Base-by-base conservation (phyloP, 2,797 vertebrate genomes). In the Arrhamphus sclerolepis region DNA sequence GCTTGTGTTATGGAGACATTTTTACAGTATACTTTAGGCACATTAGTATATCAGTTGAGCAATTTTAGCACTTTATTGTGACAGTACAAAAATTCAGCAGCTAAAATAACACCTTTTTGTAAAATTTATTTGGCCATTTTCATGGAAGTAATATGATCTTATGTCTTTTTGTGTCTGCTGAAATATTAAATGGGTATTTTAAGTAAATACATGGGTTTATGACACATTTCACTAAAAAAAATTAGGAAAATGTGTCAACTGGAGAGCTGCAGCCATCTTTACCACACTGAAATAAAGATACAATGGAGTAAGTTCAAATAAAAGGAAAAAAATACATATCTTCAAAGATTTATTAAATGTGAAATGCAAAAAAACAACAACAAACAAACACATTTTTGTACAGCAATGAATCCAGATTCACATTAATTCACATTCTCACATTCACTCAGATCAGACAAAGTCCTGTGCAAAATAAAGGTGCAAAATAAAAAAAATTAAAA, bases 401-500 rank as follows among this genome's bases (percentile, higher is more conserved):
- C 82, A 85, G 78, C 77, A 85, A 76, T 84, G 78, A 31, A 62
- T 20, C 54, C 34, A 68, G 74, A 72, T 60, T 77, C 65, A 83
- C 73, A 72, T 46, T 44, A 38, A n/a, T 34, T 34, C 31, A 34
- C 10, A 34, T 34, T 10, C 72, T 81, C 60, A 72, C 54, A 74
- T 72, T 46, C 34, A 38, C 34, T 38, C 34, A 38, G 3, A 72
- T 80, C 49, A 81, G 62, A 72, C 21, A 65, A 34, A 69, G 72
- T 57, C 66, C 22, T 83, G 84, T 88, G 85, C 86, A 89, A 91
- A 86, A 58, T 70, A 70, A 83, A 80, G 2, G 46, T 78, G 78
- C 75, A 84, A 9, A 34, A 38, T 38, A 21, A 86, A 89, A 88
- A 86, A 91, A 89, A 84, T 21, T 26, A 18, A 39, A 39, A 57